These are phyloP conservation scores for Triplophysa yarkandensis DNA, from an alignment of 2,797 vertebrate species.

Conservation along the genomic window DNA sequence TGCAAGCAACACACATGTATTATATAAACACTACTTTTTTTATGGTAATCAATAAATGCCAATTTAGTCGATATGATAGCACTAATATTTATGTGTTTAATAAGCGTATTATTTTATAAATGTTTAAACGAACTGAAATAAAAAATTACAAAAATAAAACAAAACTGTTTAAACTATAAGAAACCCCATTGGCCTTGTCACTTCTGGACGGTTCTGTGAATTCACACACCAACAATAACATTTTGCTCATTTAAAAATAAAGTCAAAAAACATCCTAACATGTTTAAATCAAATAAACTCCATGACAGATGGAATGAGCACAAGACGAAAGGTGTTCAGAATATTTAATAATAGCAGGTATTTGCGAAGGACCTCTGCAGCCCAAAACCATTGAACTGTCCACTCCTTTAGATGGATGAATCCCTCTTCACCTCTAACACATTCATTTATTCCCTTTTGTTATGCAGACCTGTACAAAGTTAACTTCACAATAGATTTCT, in stretches of 20 bases:
- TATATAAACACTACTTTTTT: too few relatives aligned
- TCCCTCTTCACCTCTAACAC: slow-evolving; percentile 36
- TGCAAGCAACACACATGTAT: too few relatives aligned
- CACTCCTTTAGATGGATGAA: slow-evolving; percentile 38
- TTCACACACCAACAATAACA: background rate
- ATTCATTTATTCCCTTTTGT: slow-evolving; percentile 47
- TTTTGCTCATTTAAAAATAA: background rate
- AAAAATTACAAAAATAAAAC: too few relatives aligned
- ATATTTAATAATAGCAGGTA: slow-evolving; percentile 30
- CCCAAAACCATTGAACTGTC: slow-evolving; percentile 30
- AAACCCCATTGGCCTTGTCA: background rate
- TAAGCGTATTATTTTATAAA: background rate
- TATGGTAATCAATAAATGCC: too few relatives aligned
- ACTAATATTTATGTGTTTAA: background rate
- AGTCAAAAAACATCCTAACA: background rate
- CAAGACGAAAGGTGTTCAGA: slow-evolving; percentile 9
- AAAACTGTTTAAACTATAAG: background rate
- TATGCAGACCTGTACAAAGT: slow-evolving; percentile 55
- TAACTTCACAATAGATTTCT: slow-evolving; percentile 60
- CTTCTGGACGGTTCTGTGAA: too few relatives aligned
- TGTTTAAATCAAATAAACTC: slow-evolving; percentile 27
- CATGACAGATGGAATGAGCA: slow-evolving; percentile 1
- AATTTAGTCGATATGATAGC: too few relatives aligned
- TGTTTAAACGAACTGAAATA: too few relatives aligned
- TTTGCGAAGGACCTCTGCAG: slow-evolving; percentile 28